Evolutionary conservation across 1,140 invertebrate species (phyloP), one percentile per base, ranked within the genome.

Genomic region (Yoshiicerus persimilis): DNA sequence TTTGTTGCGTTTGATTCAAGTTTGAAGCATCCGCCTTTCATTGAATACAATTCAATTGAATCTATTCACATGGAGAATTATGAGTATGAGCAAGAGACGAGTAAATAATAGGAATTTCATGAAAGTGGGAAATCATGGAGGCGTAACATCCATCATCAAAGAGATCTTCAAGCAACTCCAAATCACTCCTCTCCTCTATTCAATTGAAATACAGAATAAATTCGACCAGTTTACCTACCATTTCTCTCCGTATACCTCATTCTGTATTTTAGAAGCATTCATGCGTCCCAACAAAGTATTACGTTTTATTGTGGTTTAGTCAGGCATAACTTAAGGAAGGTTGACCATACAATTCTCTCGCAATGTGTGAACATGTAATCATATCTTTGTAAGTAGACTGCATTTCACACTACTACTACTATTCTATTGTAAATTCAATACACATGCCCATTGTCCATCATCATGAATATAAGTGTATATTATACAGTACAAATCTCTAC

Each of bases 81-180:
- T 36, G 75, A 34, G 75, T 36, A 80, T 36, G 64, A 30, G 64
- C 10, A 30, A 70, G n/a, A 34, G 34, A 38, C 30, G 75, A 80
- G 75, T 80, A 80, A 80, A 80, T 80, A 80, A 80, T 80, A 38
- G 75, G 75, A 80, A 80, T 80, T 80, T 80, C 75, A 80, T 80
- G 75, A 80, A 80, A 80, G 75, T 80, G 75, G 75, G 75, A 80
- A 80, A 80, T 80, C 75, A 80, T 38, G 75, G 32, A 34, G 32
- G 75, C 34, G 75, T 38, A 38, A 80, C 75, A 38, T n/a, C 75
- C 32, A 80, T 80, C 75, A 80, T 80, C 75, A 80, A 80, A 80
- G 34, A 80, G 75, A 36, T 80, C 75, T 56, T 56, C 13, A 56
- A 56, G 47, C 47, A 56, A 56, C 41, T 47, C 41, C 11, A 41